Evolutionary conservation across 2,113 vertebrate genomes (phyloP).

Genomic region (Motacilla tschutschensis): DNA sequence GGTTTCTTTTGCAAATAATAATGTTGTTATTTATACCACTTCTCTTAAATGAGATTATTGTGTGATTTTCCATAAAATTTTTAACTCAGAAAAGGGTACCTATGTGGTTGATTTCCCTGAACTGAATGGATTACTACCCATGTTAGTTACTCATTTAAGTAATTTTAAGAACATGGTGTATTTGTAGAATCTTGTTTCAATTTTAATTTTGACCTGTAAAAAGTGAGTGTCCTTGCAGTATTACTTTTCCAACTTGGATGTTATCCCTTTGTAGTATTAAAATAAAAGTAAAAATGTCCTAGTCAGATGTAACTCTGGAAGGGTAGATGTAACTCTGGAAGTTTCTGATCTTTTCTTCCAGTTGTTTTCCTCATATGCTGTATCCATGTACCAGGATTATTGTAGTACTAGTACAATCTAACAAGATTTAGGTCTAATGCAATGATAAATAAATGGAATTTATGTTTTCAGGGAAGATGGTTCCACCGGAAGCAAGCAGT

Average conservation of each 20-base stretch:
- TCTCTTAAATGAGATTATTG: background rate
- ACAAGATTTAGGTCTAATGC: background rate
- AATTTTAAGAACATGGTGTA: background rate
- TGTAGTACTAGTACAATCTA: background rate
- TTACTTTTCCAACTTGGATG: background rate
- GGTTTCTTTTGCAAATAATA: background rate
- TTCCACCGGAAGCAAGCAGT: conserved; percentile 89
- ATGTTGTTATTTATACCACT: background rate
- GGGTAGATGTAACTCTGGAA: background rate
- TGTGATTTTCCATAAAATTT: background rate
- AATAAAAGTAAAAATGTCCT: background rate
- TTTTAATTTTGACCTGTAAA: background rate
- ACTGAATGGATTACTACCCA: background rate
- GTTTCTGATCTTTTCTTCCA: background rate
- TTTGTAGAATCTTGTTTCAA: background rate
- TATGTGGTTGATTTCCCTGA: background rate
- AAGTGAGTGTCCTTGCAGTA: background rate
- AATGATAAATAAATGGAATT: conserved; percentile 17
- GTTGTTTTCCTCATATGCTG: background rate
- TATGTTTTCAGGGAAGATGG: conserved; percentile 86
- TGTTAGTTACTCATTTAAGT: background rate
- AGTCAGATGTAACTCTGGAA: background rate
- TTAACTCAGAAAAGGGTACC: background rate
- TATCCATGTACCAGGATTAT: background rate
- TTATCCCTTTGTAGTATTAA: background rate